Evolutionary conservation across 2,113 vertebrate genomes (phyloP).

Genomic region (Siniperca chuatsi): DNA sequence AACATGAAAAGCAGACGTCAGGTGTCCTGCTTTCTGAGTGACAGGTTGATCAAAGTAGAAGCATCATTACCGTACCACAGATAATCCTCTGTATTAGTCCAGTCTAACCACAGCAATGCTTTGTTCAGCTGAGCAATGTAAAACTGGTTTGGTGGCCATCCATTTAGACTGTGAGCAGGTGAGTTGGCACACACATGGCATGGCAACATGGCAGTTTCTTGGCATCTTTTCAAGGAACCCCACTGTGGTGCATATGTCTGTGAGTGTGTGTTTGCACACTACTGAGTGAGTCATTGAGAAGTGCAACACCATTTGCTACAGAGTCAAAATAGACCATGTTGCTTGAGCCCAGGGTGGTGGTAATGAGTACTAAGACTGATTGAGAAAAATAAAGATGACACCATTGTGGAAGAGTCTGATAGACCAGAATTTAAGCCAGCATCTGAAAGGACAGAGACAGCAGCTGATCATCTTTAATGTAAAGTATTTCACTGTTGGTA

Average conservation of each 20-base stretch:
- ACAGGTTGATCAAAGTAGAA: conserved; percentile 37
- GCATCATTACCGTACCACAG: conserved; percentile 19
- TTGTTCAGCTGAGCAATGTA: conserved; percentile 23
- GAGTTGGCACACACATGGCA: conserved; percentile 26
- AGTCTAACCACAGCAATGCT: conserved; percentile 38
- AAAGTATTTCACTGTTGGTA: conserved; percentile 55
- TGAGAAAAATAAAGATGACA: conserved; percentile 58
- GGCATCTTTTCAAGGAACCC: conserved; percentile 37
- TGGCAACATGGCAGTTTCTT: conserved; percentile 42
- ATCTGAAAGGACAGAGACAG: conserved; percentile 37
- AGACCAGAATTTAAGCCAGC: conserved; percentile 8
- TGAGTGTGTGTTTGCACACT: conserved; percentile 24
- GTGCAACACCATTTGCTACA: conserved; percentile 47
- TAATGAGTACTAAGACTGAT: conserved; percentile 46
- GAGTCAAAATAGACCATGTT: conserved; percentile 61
- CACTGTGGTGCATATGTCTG: conserved; percentile 34
- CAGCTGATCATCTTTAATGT: conserved; percentile 70
- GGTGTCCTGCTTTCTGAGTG: conserved; percentile 20
- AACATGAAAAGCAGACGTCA: conserved; percentile 4
- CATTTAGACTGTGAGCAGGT: conserved; percentile 53
- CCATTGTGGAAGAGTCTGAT: conserved; percentile 24
- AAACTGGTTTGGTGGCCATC: conserved; percentile 20
- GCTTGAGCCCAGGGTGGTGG: conserved; percentile 5
- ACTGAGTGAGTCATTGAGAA: conserved; percentile 36
- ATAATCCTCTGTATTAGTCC: conserved; percentile 35